Percentiles rank a stretch among this genome's conserved stretches.
Conservation (phyloP, 2,888 invertebrate genomes). For the Drosophila pegasa region DNA sequence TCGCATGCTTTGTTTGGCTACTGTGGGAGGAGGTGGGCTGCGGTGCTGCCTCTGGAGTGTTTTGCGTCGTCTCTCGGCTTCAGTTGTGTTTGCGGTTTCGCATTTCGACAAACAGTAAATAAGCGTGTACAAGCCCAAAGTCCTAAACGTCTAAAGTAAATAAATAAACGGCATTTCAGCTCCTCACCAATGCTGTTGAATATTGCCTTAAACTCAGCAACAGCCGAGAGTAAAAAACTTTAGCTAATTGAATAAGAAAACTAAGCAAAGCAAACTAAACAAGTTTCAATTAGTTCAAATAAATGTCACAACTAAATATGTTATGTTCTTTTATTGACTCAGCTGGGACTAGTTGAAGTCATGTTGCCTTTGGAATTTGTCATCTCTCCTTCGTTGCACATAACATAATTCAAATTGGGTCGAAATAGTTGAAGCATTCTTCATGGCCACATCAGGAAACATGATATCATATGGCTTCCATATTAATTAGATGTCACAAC, state of each 20-base stretch:
- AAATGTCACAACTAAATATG: slow-evolving; percentile 50
- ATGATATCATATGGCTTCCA: background rate
- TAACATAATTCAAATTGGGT: background rate
- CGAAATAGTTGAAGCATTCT: no score
- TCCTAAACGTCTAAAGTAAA: slow-evolving; percentile 67
- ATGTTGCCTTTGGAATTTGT: background rate
- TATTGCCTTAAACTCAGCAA: slow-evolving; percentile 35
- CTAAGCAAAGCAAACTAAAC: slow-evolving; percentile 56
- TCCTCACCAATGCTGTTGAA: slow-evolving; percentile 37
- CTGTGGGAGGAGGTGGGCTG: background rate
- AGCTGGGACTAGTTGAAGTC: slow-evolving; percentile 2
- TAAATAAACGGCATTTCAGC: slow-evolving; percentile 56
- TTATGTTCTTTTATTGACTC: slow-evolving; percentile 18
- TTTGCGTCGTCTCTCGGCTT: slow-evolving; percentile 19
- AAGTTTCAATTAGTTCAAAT: slow-evolving; percentile 54
- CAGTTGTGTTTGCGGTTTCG: slow-evolving; percentile 72
- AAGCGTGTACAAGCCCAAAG: slow-evolving; percentile 53
- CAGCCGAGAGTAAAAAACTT: slow-evolving; percentile 38
- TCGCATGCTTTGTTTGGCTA: slow-evolving; percentile 37
- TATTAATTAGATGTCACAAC: background rate
- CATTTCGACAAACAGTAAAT: slow-evolving; percentile 75
- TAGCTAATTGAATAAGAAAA: slow-evolving; percentile 64
- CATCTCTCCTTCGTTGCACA: background rate
- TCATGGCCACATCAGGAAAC: background rate
- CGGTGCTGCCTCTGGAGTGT: slow-evolving; percentile 31